phyloP scores from a whole-genome alignment of 2,797 vertebrate genomes.

The Graptemys geographica region DNA sequence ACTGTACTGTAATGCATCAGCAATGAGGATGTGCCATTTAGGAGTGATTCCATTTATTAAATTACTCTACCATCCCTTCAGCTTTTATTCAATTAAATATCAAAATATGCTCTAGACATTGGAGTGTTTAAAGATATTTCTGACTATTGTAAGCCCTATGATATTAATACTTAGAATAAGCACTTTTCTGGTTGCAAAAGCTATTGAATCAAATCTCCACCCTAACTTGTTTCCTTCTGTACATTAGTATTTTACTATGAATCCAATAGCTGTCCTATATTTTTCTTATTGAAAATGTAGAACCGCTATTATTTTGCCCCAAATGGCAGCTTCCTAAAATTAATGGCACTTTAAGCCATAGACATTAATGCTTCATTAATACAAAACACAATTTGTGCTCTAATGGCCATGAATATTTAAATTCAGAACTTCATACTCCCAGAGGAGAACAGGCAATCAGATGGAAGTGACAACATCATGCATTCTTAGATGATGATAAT shows the following conservation, averaged over 20 bases:
- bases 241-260: conserved; percentile 19
- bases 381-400: background rate
- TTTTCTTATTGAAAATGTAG: background rate
- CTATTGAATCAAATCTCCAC: background rate
- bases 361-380: background rate
- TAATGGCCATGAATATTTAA: conserved; percentile 27
- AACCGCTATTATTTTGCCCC: background rate
- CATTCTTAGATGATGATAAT: background rate
- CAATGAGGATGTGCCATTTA: background rate
- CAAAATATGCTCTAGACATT: background rate
- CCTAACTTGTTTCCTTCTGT: background rate
- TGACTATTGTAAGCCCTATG: background rate
- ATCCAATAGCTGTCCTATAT: conserved; percentile 29
- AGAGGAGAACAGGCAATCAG: background rate
- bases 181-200: background rate
- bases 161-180: background rate
- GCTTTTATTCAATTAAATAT: background rate
- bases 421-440: background rate
- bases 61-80: background rate
- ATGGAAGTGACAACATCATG: background rate
- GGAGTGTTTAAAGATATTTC: background rate
- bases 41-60: background rate
- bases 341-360: background rate
- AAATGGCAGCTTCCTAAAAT: background rate
- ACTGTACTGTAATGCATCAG: background rate